These are phyloP conservation scores for Jaculus jaculus DNA, from an alignment of 2,113 vertebrate genomes.

Conservation along the genomic window DNA sequence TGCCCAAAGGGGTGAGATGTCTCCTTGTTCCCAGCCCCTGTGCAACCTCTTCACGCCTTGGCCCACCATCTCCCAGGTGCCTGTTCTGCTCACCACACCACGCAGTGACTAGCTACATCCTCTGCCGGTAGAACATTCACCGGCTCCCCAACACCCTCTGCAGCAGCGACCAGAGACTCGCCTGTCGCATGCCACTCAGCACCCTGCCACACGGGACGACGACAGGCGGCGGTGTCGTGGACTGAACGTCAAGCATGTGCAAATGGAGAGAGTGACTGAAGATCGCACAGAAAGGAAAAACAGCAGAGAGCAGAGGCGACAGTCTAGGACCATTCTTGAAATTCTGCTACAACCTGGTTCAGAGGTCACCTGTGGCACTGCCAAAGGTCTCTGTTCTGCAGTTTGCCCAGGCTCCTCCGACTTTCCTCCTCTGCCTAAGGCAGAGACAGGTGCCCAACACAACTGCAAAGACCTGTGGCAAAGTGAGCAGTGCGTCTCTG, in stretches of 20 bases:
- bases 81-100: not conserved
- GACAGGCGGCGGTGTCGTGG: too few species aligned
- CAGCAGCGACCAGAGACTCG: not conserved
- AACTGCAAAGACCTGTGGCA: not conserved
- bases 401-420: not conserved
- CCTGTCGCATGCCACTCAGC: not conserved
- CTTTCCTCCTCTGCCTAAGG: not conserved
- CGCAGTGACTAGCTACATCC: not conserved
- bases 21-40: not conserved
- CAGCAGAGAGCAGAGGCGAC: not conserved
- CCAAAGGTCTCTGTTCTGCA: too few species aligned
- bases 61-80: not conserved
- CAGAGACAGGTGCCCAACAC: not conserved
- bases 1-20: not conserved
- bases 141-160: not conserved
- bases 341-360: not conserved
- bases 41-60: not conserved
- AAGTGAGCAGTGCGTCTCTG: not conserved
- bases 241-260: not conserved
- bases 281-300: not conserved
- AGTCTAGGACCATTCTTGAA: not conserved
- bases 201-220: not conserved
- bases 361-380: accelerated
- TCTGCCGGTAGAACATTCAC: accelerated
- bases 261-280: not conserved